A percentile compares a stretch with the other conserved stretches of the same genome.
Conservation (phyloP, 2,888 invertebrate genomes). For the Metacarcinus magister region DNA sequence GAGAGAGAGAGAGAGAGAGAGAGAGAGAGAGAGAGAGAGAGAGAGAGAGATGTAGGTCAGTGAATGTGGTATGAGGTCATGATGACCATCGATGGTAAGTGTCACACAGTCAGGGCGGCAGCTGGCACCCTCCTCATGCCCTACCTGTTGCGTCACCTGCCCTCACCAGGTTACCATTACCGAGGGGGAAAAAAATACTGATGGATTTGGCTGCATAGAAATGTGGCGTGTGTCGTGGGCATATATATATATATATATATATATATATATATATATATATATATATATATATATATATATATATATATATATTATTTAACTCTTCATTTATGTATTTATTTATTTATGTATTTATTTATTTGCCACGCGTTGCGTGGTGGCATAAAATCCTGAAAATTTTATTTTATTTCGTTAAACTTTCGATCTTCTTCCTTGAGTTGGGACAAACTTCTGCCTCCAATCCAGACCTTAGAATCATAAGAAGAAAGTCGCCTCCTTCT, state of each 20-base stretch:
- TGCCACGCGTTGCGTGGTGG: too few relatives aligned
- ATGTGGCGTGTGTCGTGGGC: not conserved
- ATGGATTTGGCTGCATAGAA: slow-evolving; percentile 17
- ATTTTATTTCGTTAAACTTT: not conserved
- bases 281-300: slow-evolving; percentile 65
- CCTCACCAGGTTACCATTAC: slow-evolving; percentile 26
- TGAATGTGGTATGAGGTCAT: slow-evolving; percentile 5
- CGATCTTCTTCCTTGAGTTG: not conserved
- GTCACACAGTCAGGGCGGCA: not conserved
- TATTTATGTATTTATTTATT: too few relatives aligned
- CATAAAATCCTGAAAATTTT: not conserved
- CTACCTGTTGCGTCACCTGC: not conserved
- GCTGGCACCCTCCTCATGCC: not conserved
- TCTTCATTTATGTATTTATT: too few relatives aligned
- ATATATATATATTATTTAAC: slow-evolving; percentile 45
- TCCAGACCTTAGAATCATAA: not conserved
- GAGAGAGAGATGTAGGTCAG: not conserved
- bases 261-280: slow-evolving; percentile 62
- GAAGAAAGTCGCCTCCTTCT: not conserved
- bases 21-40: not conserved
- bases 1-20: slow-evolving; percentile 40
- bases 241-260: slow-evolving; percentile 56
- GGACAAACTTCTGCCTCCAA: not conserved
- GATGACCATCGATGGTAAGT: not conserved
- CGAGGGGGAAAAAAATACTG: not conserved